Conservation (phyloP, 2,888 invertebrate genomes). For the Pseudococcus viburni region DNA sequence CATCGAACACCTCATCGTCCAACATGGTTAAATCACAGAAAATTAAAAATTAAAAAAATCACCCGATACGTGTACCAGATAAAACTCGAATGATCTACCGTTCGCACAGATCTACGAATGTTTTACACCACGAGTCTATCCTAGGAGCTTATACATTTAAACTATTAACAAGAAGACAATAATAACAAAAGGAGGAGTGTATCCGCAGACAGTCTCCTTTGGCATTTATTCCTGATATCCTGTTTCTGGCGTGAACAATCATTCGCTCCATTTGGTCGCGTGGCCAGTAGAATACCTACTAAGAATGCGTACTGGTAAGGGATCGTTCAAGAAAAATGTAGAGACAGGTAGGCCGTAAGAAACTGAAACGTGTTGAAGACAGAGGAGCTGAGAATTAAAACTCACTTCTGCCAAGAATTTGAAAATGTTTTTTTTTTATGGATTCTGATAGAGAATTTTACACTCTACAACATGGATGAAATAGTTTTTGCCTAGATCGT, state of each 20-base stretch:
- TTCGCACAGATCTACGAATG: neutral
- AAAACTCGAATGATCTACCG: neutral
- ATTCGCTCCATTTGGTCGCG: neutral
- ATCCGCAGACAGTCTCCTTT: neutral
- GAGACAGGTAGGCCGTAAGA: neutral
- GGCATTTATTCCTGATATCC: neutral
- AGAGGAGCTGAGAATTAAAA: too few species aligned
- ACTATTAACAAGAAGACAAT: neutral
- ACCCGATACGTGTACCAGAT: neutral
- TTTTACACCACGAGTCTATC: neutral
- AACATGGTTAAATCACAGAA: neutral
- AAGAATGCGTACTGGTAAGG: neutral
- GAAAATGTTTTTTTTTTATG: too few species aligned
- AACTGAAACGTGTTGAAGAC: too few species aligned
- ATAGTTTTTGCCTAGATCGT: too few species aligned
- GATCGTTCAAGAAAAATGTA: neutral
- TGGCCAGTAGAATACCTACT: neutral
- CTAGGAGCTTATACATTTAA: neutral
- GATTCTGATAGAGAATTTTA: too few species aligned
- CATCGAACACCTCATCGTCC: neutral
- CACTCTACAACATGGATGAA: too few species aligned
- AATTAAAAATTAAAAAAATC: neutral
- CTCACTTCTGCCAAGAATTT: too few species aligned
- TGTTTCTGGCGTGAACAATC: neutral
- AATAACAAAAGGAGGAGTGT: neutral